Base-by-base conservation (phyloP, 2,888 invertebrate species). In the Meloe dianella region DNA sequence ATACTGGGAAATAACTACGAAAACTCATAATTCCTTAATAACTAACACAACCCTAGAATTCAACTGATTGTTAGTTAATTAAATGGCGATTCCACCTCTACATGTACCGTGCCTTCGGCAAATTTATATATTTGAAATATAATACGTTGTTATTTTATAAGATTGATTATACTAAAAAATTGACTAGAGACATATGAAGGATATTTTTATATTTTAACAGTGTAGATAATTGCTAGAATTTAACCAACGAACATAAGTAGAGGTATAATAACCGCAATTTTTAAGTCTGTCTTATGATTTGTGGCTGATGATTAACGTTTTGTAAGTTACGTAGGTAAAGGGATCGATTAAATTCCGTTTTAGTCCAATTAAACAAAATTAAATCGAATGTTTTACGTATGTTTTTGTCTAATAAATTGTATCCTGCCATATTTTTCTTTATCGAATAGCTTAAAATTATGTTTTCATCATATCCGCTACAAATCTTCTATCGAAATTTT, bases 11-110 rank as follows among this genome's bases (percentile, higher is more conserved):
- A 35, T 35, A 41, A 41, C 10, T 17, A 12, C 17, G 6, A 17
- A 41, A 41, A 41, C 41, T 41, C 17, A 8, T 41, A 41, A 41
- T 41, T 41, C 7, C 2, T 41, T 41, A 41, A 41, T 41, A 41
- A 41, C 41, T 41, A 41, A 41, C 41, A 38, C 41, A 41, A 41
- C 41, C 47, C 20, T 20, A 47, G 47, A 47, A 47, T 71, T 73
- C 66, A 75, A 72, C 75, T 65, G 74, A 76, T 75, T 70, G 73
- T 76, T 75, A 74, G 74, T 74, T 76, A 76, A 76, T 76, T 76
- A 76, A 76, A 75, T 74, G 72, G 74, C 72, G 72, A 75, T 71
- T 73, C 70, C 68, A 72, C 70, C 72, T 22, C 22, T 24, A 24
- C 3, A 54, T 5, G 22, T 51, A 27, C 27, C 27, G 27, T 54